phyloP scores from a whole-genome alignment of 2,888 invertebrate species.

The Piscicola geometra region DNA sequence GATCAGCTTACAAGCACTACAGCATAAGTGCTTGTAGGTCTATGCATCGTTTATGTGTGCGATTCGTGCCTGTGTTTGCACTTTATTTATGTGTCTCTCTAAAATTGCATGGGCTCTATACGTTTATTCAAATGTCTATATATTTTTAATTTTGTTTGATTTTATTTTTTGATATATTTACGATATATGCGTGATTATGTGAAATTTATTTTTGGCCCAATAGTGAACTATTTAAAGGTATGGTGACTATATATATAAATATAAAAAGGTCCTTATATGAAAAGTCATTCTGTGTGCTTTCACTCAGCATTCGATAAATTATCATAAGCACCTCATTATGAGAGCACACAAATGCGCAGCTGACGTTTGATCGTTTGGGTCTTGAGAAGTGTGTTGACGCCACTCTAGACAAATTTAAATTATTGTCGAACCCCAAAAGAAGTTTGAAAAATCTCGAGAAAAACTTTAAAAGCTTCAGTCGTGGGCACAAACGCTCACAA shows the following conservation, averaged over 20 bases:
- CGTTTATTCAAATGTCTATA: too few relatives aligned
- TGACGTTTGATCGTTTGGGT: too few relatives aligned
- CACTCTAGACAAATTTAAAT: too few relatives aligned
- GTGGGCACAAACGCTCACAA: too few relatives aligned
- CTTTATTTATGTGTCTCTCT: too few relatives aligned
- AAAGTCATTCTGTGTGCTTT: background rate
- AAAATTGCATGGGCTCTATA: too few relatives aligned
- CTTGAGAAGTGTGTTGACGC: too few relatives aligned
- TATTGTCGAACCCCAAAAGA: too few relatives aligned
- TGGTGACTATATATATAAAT: background rate
- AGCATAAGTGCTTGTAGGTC: slow-evolving; percentile 1
- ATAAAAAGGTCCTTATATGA: background rate
- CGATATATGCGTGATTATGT: background rate
- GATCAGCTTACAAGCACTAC: background rate
- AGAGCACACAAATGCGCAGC: background rate
- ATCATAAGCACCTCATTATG: background rate
- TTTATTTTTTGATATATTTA: background rate
- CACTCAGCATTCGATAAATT: background rate
- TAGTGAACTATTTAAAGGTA: too few relatives aligned
- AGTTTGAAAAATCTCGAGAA: too few relatives aligned
- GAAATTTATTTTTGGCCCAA: too few relatives aligned
- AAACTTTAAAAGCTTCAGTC: too few relatives aligned
- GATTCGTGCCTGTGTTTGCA: background rate
- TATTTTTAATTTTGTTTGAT: background rate
- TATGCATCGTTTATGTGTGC: background rate